Conservation (phyloP, 2,113 vertebrate genomes). For the Menura novaehollandiae region DNA sequence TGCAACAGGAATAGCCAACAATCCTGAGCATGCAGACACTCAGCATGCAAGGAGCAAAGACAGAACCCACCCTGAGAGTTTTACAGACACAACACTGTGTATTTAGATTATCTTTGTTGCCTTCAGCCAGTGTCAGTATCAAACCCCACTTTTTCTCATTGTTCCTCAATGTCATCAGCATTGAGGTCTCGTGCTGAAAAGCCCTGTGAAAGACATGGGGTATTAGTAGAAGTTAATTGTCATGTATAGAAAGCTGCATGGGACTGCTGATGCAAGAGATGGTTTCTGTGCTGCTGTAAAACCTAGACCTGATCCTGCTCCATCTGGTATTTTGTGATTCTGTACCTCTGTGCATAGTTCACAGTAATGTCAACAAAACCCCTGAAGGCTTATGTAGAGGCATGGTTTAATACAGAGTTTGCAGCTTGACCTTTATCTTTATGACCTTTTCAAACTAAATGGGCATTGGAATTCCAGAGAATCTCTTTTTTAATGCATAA, state of each 20-base stretch:
- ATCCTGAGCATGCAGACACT: background rate
- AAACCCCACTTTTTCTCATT: background rate
- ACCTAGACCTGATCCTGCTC: background rate
- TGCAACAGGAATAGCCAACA: background rate
- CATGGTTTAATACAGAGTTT: slow-evolving; percentile 39
- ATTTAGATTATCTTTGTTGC: background rate
- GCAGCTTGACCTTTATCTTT: slow-evolving; percentile 47
- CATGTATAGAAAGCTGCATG: background rate
- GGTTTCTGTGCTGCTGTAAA: background rate
- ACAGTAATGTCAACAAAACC: slow-evolving; percentile 33
- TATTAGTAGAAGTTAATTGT: background rate
- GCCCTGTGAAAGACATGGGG: background rate
- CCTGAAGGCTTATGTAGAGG: slow-evolving; percentile 23
- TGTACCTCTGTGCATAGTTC: background rate
- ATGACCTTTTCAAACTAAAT: slow-evolving; percentile 54
- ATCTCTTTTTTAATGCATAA: slow-evolving; percentile 5
- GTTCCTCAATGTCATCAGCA: background rate
- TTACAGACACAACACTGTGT: background rate
- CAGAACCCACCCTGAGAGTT: background rate
- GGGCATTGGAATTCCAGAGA: slow-evolving; percentile 17
- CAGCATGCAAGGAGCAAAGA: background rate
- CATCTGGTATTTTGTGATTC: slow-evolving; percentile 2
- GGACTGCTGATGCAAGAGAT: background rate
- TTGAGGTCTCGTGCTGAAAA: background rate
- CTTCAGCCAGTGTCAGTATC: background rate